Evolutionary conservation across 2,797 vertebrate species (phyloP), one percentile per base, ranked within the genome.

Genomic region (Sebastes iracundus): DNA sequence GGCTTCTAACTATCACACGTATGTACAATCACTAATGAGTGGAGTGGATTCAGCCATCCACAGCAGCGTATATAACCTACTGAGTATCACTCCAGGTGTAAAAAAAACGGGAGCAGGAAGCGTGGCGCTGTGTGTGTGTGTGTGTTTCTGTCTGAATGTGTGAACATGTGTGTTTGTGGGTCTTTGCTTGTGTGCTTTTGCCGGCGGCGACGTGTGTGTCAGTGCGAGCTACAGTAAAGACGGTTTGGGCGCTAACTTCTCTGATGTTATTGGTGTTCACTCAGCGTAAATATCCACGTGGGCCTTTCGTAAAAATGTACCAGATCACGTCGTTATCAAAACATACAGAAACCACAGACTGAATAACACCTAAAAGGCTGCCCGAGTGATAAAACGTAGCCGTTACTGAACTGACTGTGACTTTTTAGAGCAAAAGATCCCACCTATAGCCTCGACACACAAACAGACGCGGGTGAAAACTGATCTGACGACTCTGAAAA

Each of bases 161-260:
- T 86, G 82, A 80, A 84, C 10, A 38, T 90, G 90, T 92, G 90
- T 81, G 7, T 85, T 59, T 55, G 85, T 87, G 81, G 89, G 87
- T 85, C 87, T 90, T 87, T 49, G 88, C 76, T 25, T 80, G 85
- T 93, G 91, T 93, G 93, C 90, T 93, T 88, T 74, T 89, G 85
- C 75, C 86, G 68, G 82, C 20, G 68, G 90, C 73, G 3, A 8
- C 7, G 53, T 66, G 82, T 71, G 86, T 86, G 30, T 88, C 84
- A 90, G 83, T 77, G 22, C 30, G 71, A 91, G 85, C 81, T 87
- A 84, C 77, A 76, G 56, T 35, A 59, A 11, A 80, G 73, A 81
- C 53, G 18, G 33, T 77, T 64, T 60, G 85, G 81, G 76, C 33
- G 32, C 18, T 52, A 32, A 35, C 64, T 23, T 65, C 23, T 76